Evolutionary conservation across 2,888 invertebrate species (phyloP).

Genomic region (Rhagophthalmus giganteus): DNA sequence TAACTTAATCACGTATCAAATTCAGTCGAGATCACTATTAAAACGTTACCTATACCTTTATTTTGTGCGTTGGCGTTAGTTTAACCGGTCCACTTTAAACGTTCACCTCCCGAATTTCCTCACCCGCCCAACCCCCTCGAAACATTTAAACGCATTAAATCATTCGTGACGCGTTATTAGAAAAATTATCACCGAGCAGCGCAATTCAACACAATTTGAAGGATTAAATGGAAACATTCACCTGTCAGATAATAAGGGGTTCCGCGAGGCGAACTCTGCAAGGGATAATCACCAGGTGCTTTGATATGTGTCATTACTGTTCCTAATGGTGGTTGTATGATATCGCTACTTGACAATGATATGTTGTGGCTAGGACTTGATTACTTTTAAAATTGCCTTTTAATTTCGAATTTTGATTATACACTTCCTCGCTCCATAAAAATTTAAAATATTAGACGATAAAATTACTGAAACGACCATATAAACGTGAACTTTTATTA

Average conservation of each 20-base stretch:
- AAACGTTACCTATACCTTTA: no score
- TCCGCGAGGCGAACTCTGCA: constrained; percentile 39
- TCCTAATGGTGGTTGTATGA: constrained; percentile 25
- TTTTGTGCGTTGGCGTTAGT: no score
- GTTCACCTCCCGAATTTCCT: no score
- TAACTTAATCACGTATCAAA: no score
- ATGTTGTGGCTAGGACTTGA: constrained; percentile 36
- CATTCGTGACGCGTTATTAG: constrained; percentile 18
- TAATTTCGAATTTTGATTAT: constrained; percentile 24
- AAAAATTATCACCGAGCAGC: constrained; percentile 17
- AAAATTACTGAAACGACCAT: no score
- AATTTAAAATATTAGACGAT: constrained; percentile 19
- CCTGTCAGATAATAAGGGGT: constrained; percentile 49
- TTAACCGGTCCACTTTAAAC: no score
- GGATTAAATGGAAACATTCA: constrained; percentile 46
- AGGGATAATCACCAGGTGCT: constrained; percentile 38
- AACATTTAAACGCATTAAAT: constrained; percentile 18
- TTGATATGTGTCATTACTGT: constrained; percentile 40
- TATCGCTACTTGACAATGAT: constrained; percentile 40
- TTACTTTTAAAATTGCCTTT: constrained; percentile 31
- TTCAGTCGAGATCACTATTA: no score
- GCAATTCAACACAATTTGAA: constrained; percentile 40
- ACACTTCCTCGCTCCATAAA: constrained; percentile 20
- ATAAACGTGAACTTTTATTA: no score
- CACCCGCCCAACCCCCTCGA: no score